phyloP scores from a whole-genome alignment of 2,888 invertebrate genomes.

The Torymus tubicola region DNA sequence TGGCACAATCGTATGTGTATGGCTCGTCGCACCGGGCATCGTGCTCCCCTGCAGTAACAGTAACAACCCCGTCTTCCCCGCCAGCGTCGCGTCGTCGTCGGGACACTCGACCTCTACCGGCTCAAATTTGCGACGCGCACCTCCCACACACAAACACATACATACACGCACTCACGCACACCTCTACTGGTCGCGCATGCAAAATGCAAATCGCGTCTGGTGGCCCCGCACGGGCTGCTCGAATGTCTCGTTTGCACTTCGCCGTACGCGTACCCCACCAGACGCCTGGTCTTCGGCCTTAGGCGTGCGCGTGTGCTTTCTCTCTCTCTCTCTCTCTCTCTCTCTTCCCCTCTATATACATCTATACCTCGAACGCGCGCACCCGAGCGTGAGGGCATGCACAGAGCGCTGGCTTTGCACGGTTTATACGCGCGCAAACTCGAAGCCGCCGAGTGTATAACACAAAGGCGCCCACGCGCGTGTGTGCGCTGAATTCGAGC shows the following conservation, averaged over 20 bases:
- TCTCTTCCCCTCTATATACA: background rate
- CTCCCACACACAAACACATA: background rate
- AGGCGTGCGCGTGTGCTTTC: background rate
- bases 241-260: conserved; percentile 30
- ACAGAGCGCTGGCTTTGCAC: conserved; percentile 13
- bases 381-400: background rate
- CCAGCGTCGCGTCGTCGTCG: too few species aligned
- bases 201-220: conserved; percentile 24
- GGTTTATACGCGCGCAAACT: conserved; percentile 23
- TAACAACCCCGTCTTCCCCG: too few species aligned
- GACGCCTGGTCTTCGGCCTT: conserved; percentile 6
- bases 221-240: background rate
- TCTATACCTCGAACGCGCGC: background rate
- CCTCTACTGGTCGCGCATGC: background rate
- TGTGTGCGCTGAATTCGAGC: background rate
- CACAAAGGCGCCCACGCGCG: conserved; percentile 9
- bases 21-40: too few species aligned
- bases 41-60: too few species aligned
- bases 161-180: background rate
- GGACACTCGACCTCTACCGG: too few species aligned
- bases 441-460: conserved; percentile 18
- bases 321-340: background rate
- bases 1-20: too few species aligned
- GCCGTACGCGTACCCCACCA: background rate
- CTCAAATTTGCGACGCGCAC: background rate